Evolutionary conservation across 1,140 invertebrate species (phyloP).

Genomic region (Drosophila watanabei): DNA sequence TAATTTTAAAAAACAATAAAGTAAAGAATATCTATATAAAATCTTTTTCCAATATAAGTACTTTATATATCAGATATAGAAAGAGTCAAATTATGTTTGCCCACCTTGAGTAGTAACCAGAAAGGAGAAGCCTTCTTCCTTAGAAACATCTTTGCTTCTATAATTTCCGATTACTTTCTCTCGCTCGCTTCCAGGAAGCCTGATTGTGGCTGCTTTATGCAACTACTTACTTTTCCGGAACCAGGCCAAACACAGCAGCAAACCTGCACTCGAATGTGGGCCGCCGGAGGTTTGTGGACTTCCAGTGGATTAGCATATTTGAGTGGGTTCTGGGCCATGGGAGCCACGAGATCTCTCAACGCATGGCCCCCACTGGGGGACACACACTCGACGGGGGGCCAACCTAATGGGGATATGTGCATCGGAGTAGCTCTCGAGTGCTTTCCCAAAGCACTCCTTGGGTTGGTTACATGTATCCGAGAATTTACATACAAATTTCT

Average conservation of each 20-base stretch:
- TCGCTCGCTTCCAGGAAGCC: slow-evolving; percentile 10
- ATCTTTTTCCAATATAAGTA: not conserved
- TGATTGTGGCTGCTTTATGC: slow-evolving; percentile 25
- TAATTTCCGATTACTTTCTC: slow-evolving; percentile 26
- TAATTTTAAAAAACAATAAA: too few relatives aligned
- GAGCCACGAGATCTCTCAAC: slow-evolving; percentile 22
- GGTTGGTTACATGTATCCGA: slow-evolving; percentile 4
- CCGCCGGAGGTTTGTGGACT: slow-evolving; percentile 39
- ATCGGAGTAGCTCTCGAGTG: slow-evolving; percentile 45
- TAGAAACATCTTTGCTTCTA: not conserved
- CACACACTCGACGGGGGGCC: slow-evolving; percentile 38
- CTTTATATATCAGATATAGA: not conserved
- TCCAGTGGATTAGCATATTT: slow-evolving; percentile 69
- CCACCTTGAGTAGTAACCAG: not conserved
- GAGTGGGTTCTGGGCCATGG: slow-evolving; percentile 45
- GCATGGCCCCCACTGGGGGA: slow-evolving; percentile 25
- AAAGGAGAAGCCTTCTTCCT: not conserved
- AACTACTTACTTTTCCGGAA: slow-evolving; percentile 21
- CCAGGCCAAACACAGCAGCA: slow-evolving; percentile 8
- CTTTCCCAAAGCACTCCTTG: slow-evolving; percentile 3
- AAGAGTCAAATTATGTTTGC: not conserved
- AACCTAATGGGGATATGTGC: slow-evolving; percentile 37
- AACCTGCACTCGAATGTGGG: slow-evolving; percentile 45
- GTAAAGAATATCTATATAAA: too few relatives aligned
- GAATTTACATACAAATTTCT: slow-evolving; percentile 39